Conservation (phyloP, 2,113 vertebrate genomes). For the Greenwoodochromis staneri region DNA sequence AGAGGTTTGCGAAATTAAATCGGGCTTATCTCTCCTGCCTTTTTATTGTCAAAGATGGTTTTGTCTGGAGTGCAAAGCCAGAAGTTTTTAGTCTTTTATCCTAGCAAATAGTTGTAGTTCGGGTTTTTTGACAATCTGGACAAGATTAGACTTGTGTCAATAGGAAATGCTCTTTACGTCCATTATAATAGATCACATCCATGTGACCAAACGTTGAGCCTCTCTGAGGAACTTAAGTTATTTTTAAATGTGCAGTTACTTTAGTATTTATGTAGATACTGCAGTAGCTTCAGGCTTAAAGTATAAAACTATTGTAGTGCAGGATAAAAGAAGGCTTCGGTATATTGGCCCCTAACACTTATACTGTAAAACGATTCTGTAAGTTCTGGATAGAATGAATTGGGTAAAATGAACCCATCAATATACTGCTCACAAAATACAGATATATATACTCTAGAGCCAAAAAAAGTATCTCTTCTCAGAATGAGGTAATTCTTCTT, state of each 20-base stretch:
- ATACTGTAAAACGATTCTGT: not conserved
- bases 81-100: not conserved
- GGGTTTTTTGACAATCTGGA: not conserved
- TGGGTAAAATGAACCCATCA: constrained; percentile 10
- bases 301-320: constrained; percentile 4
- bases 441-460: not conserved
- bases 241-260: not conserved
- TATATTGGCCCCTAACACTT: not conserved
- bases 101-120: not conserved
- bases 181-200: not conserved
- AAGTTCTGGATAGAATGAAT: constrained; percentile 1
- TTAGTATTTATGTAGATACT: constrained; percentile 17
- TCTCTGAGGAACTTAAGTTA: not conserved
- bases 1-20: constrained; percentile 26
- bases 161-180: not conserved
- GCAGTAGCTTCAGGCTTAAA: not conserved
- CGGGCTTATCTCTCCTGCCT: not conserved
- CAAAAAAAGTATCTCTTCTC: not conserved
- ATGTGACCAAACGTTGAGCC: not conserved
- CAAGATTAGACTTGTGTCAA: not conserved
- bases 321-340: not conserved
- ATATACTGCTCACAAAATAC: constrained; percentile 1
- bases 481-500: not conserved
- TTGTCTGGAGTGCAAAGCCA: not conserved
- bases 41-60: constrained; percentile 3